These are phyloP conservation scores for Nansenia antarctica DNA, from an alignment of 2,113 vertebrate species.

Conservation along the genomic window DNA sequence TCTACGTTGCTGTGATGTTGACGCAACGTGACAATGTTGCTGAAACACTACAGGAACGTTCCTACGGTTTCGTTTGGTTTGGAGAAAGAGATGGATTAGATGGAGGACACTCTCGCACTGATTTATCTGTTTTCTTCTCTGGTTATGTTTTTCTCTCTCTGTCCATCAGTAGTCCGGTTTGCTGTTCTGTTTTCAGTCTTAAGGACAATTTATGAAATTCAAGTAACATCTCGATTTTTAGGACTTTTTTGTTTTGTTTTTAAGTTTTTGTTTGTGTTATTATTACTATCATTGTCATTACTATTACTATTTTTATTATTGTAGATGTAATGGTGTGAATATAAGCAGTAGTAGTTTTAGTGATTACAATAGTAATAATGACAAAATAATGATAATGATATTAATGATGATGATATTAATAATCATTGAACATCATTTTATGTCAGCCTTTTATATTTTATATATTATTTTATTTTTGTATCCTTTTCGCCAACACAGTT, in stretches of 20 bases:
- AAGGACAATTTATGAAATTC: conserved; percentile 63
- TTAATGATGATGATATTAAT: conserved; percentile 59
- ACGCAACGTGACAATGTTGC: conserved; percentile 50
- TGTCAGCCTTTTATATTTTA: conserved; percentile 89
- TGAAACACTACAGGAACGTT: conserved; percentile 53
- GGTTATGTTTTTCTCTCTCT: conserved; percentile 31
- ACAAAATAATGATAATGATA: conserved; percentile 56
- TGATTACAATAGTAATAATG: conserved; percentile 53
- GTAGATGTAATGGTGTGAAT: conserved; percentile 52
- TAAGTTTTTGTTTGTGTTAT: conserved; percentile 62
- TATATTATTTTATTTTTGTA: conserved; percentile 68
- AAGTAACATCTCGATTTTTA: conserved; percentile 67
- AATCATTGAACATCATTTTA: conserved; percentile 83
- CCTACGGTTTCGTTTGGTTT: conserved; percentile 58
- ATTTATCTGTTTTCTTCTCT: conserved; percentile 65
- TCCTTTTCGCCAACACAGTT: conserved; percentile 75
- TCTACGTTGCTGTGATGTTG: conserved; percentile 58
- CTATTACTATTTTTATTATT: conserved; percentile 73
- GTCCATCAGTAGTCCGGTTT: conserved; percentile 78
- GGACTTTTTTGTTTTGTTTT: conserved; percentile 56
- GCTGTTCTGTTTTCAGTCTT: conserved; percentile 77
- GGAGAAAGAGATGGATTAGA: conserved; percentile 39
- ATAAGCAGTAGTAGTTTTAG: conserved; percentile 54
- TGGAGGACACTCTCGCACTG: conserved; percentile 63
- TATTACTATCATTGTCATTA: conserved; percentile 66